These are phyloP conservation scores for Acanthaster planci DNA, from an alignment of 35 echinoderm and acorn worm genomes.

Conservation along the genomic window DNA sequence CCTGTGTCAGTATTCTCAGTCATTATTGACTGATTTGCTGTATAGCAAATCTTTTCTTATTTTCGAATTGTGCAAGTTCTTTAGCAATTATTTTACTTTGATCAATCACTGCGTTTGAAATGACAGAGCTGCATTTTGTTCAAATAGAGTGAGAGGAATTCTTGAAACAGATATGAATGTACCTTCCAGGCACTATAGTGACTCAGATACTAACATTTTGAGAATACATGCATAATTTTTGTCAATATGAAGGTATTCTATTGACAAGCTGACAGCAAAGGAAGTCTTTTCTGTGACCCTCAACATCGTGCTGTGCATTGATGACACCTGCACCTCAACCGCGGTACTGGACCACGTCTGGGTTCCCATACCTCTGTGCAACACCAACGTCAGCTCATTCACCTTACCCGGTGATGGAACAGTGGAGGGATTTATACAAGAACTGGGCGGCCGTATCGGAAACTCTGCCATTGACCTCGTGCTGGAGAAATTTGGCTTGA, in stretches of 20 bases:
- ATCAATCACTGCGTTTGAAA: too few species aligned
- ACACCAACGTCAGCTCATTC: not conserved
- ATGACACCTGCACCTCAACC: not conserved
- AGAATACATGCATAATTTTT: not conserved
- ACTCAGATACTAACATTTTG: too few species aligned
- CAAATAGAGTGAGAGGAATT: too few species aligned
- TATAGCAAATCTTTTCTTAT: too few species aligned
- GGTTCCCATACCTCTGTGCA: constrained; percentile 38
- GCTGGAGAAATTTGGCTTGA: constrained; percentile 16
- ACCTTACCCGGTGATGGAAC: constrained; percentile 29
- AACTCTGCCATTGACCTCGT: constrained; percentile 20
- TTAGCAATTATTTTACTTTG: too few species aligned
- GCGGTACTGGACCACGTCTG: not conserved
- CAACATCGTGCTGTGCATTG: constrained; percentile 8
- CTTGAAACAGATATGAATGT: too few species aligned
- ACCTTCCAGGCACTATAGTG: too few species aligned
- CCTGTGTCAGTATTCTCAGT: too few species aligned
- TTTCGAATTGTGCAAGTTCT: too few species aligned
- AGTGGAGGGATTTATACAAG: constrained; percentile 12
- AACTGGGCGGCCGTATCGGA: constrained; percentile 13
- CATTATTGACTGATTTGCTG: too few species aligned
- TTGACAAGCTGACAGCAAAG: not conserved
- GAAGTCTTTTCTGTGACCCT: not conserved
- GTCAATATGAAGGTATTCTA: not conserved
- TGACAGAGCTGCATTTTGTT: too few species aligned